These are phyloP conservation scores for Epiblema foenella DNA, from an alignment of 2,888 invertebrate genomes.

Conservation along the genomic window DNA sequence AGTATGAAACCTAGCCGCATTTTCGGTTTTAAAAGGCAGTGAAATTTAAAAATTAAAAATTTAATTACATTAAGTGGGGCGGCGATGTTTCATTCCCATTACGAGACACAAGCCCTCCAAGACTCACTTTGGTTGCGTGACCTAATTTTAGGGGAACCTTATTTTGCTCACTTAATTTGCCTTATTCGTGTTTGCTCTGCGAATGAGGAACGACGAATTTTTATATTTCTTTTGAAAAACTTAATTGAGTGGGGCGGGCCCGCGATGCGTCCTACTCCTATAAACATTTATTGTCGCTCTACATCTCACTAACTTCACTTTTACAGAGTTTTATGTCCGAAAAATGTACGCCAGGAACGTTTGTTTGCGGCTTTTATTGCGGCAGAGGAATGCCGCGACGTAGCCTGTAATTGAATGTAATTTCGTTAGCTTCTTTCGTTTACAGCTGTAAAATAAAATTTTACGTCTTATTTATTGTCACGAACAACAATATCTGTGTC, in stretches of 20 bases:
- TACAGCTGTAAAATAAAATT: constrained; percentile 83
- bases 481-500: constrained; percentile 72
- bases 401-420: constrained; percentile 82
- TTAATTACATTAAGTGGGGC: constrained; percentile 69
- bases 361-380: constrained; percentile 77
- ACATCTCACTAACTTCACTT: constrained; percentile 83
- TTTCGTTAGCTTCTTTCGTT: constrained; percentile 83
- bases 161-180: constrained; percentile 82
- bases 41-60: constrained; percentile 71
- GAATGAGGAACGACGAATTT: constrained; percentile 73
- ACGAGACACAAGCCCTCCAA: constrained; percentile 64
- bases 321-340: constrained; percentile 84
- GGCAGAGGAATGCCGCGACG: constrained; percentile 72
- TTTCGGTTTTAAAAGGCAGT: constrained; percentile 54
- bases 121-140: constrained; percentile 70
- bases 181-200: constrained; percentile 78
- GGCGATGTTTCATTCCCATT: constrained; percentile 61
- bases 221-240: constrained; percentile 72
- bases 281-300: constrained; percentile 82
- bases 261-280: constrained; percentile 60
- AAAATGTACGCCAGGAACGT: constrained; percentile 81
- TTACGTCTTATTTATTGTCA: constrained; percentile 82
- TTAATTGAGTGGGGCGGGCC: constrained; percentile 71
- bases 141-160: constrained; percentile 76
- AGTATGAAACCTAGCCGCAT: constrained; percentile 54